Conservation (phyloP, 2,113 vertebrate genomes). For the Myrmecobius fasciatus region DNA sequence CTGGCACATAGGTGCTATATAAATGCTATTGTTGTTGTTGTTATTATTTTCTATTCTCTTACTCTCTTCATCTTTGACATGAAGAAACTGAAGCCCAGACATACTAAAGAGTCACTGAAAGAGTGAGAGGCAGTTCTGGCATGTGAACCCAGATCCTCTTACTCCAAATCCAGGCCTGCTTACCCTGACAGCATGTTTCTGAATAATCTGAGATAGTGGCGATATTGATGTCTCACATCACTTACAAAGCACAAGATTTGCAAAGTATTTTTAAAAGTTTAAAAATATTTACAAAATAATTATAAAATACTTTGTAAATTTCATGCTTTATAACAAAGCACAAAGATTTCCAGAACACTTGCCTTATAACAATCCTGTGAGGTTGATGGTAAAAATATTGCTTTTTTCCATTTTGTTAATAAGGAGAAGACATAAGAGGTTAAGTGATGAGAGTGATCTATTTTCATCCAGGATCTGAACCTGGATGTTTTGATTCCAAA, state of each 20-base stretch:
- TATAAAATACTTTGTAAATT: neutral
- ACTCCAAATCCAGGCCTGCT: neutral
- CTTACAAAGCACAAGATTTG: neutral
- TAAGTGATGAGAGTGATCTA: neutral
- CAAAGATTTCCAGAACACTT: neutral
- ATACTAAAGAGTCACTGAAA: neutral
- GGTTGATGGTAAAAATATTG: neutral
- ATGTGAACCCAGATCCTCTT: neutral
- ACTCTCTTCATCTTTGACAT: neutral
- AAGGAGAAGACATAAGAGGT: neutral
- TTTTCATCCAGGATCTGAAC: neutral
- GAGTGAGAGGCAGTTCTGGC: neutral
- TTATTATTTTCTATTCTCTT: neutral
- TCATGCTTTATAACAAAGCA: neutral
- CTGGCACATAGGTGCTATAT: neutral
- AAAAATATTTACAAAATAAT: neutral
- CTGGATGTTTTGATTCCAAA: neutral
- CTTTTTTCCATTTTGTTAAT: neutral
- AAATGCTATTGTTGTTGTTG: neutral
- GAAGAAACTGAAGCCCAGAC: neutral
- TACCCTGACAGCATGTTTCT: neutral
- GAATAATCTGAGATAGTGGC: neutral
- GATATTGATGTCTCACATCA: neutral
- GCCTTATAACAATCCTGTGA: neutral
- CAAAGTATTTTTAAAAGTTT: neutral